Base-by-base conservation (phyloP, 1,140 invertebrate genomes). In the Mamestra configurata region DNA sequence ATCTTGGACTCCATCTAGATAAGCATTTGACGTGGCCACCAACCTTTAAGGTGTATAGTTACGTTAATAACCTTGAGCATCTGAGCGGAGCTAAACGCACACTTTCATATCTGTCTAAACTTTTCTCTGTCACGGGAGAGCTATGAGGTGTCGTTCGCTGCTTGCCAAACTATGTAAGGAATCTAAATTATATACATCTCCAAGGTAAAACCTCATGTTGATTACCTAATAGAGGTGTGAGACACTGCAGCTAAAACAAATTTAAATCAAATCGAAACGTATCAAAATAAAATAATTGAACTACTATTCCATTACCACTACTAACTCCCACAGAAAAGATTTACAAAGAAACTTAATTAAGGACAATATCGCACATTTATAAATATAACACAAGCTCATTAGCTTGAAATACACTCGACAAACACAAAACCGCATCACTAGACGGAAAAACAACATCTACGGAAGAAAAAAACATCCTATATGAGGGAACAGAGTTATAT, bases 201-300 rank as follows among this genome's bases (percentile, higher is more conserved):
- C 6, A 20, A 82, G 6, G 55, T 78, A 0, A 83, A 81, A 61
- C 66, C 79, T 15, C 82, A 83, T 53, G 11, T 83, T 68, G 79
- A 79, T n/a, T 81, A 83, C 31, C 37, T 83, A 49, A 66, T 83
- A 15, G 77, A 84, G 51, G 24, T 84, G 20, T 84, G 77, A 77
- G 82, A 79, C 24, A 35, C 53, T 15, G 66, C 82, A 6, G 66
- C 79, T 15, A 78, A 77, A 76, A 70, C 76, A n/a, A 76, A 72
- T 18, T 37, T 83, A 72, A 66, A 70, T 35, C 78, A 49, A 20
- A 57, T 83, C 64, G 72, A 84, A 81, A 53, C 22, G 64, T n/a
- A n/a, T 18, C 79, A 83, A 73, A 83, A 81, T 68, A 83, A 83
- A 83, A 20, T 83, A 6, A 79, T 84, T 1, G 81, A 84, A 75